Base-by-base conservation (phyloP, 1,140 invertebrate genomes). In the Saccostrea cuccullata region DNA sequence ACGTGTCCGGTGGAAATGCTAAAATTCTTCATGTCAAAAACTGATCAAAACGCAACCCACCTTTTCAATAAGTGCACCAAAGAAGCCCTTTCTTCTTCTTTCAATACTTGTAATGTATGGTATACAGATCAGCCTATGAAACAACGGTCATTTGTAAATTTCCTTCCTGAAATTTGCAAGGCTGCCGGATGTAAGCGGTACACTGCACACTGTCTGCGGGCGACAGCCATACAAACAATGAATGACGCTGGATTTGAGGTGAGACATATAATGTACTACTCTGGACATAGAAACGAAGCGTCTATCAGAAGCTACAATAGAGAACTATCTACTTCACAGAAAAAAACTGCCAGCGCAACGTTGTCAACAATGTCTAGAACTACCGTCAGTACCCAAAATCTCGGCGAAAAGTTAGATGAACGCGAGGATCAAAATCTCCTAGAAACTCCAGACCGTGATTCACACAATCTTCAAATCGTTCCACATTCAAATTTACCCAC, bases 181-280 rank as follows among this genome's bases (percentile, higher is more conserved):
- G 60, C 67, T 64, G 84, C 88, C 1, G 85, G 85, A 20, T 30
- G 40, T 55, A 86, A 86, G 30, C 40, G 30, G 12, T 86, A 89
- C 56, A 89, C 84, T 23, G 77, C 70, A 20, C 55, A 86, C 36
- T 82, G 67, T 82, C 12, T 86, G 20, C 70, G 58, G 30, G 73
- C 70, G 40, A 86, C 88, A 82, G 84, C 77, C 12, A 64, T 83
- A 55, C 88, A 86, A 40, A 73, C 17, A 36, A 82, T 89, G 88
- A 86, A 67, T 56, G 85, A 83, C 20, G 85, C 85, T n/a, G 85
- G 40, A 15, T 82, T 84, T 55, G 56, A 89, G 40, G 17, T 26
- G 26, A 30, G 40, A 55, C 70, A 84, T 30, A 47, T 86, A n/a
- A 82, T 82, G 84, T 83, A 58, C 26, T 85, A 64, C 17, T 70